Percentiles rank a stretch among this genome's conserved stretches.
Evolutionary conservation across 2,113 vertebrate species (phyloP).

Genomic region (Nicator chloris): DNA sequence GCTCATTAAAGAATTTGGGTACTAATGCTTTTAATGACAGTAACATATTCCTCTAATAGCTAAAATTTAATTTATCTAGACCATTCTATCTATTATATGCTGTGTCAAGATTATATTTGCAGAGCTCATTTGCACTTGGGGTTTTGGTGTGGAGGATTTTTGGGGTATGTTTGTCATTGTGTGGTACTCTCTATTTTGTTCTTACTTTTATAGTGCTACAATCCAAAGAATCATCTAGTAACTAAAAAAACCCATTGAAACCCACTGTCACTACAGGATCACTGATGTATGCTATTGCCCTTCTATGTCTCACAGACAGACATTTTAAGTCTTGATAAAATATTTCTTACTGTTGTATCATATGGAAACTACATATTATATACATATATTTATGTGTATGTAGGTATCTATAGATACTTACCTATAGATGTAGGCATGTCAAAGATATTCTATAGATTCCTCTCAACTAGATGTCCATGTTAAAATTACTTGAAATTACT

Average conservation of each 20-base stretch:
- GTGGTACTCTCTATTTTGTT: background rate
- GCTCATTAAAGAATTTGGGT: background rate
- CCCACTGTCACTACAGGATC: background rate
- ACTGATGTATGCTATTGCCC: background rate
- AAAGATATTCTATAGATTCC: background rate
- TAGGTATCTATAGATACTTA: no score
- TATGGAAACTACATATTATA: background rate
- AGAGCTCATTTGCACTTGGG: background rate
- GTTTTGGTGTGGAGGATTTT: background rate
- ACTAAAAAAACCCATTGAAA: background rate
- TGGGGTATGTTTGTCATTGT: background rate
- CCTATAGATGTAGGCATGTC: no score
- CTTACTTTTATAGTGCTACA: background rate
- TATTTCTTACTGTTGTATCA: background rate
- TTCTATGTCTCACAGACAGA: background rate
- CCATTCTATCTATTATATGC: background rate
- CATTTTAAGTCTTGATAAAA: background rate
- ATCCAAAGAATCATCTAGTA: background rate
- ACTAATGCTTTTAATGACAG: background rate
- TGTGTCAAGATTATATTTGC: background rate
- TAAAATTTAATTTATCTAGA: background rate
- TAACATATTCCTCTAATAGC: background rate
- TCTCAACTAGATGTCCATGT: background rate
- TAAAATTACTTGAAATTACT: background rate
- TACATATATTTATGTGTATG: no score